Conservation (phyloP, 2,888 invertebrate species). For the Bibio marci region DNA sequence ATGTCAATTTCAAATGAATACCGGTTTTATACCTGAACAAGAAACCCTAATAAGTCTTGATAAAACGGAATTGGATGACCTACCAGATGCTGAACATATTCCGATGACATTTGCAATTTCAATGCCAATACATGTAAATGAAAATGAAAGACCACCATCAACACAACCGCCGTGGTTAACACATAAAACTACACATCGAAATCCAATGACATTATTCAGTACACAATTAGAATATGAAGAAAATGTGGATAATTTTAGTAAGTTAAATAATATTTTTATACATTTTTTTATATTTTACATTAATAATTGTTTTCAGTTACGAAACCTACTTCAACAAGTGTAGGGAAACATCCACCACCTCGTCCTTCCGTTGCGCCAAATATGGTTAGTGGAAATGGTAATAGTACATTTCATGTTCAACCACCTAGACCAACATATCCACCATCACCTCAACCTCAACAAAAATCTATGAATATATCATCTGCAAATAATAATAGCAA, state of each 20-base stretch:
- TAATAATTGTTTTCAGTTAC: constrained; percentile 10
- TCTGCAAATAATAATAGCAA: not conserved
- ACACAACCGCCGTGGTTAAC: constrained; percentile 61
- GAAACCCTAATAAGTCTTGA: constrained; percentile 60
- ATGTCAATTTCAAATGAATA: constrained; percentile 74
- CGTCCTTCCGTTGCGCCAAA: constrained; percentile 20
- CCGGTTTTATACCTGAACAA: constrained; percentile 63
- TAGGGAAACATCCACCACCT: constrained; percentile 21
- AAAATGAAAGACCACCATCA: constrained; percentile 46
- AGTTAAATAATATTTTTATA: constrained; percentile 14
- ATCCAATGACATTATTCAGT: constrained; percentile 47
- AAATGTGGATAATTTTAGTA: constrained; percentile 68
- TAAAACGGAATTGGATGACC: constrained; percentile 63
- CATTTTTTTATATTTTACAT: too few relatives aligned
- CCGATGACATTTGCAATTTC: constrained; percentile 50
- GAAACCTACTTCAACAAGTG: constrained; percentile 13
- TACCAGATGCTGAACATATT: constrained; percentile 53
- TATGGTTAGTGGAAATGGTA: too few relatives aligned
- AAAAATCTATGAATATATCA: constrained; percentile 4
- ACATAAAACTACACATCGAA: constrained; percentile 37
- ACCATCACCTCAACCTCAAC: constrained; percentile 15
- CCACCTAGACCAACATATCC: constrained; percentile 5
- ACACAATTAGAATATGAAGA: constrained; percentile 68
- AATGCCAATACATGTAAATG: constrained; percentile 53
- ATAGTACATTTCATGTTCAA: too few relatives aligned